Percentiles rank a stretch among this genome's conserved stretches.
phyloP scores from a whole-genome alignment of 2,888 invertebrate genomes.

The Limenitis camilla region DNA sequence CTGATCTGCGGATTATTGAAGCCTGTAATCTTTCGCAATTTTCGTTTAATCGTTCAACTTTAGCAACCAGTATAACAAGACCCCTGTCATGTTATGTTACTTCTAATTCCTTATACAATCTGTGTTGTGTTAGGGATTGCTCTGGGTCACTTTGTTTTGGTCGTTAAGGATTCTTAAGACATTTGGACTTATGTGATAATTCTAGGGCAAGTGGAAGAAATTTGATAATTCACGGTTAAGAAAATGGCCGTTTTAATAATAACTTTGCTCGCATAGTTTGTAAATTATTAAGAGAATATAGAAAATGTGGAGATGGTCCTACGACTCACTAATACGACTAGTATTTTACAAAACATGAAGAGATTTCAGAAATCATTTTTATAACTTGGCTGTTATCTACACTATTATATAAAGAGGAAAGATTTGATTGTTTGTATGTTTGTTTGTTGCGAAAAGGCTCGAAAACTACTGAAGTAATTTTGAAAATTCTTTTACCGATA shows the following conservation, averaged over 20 bases:
- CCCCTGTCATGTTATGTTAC: slow-evolving; percentile 31
- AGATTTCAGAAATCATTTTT: too few species aligned
- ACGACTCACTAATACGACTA: too few species aligned
- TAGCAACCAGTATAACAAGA: slow-evolving; percentile 40
- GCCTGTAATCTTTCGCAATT: slow-evolving; percentile 69
- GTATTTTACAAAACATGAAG: too few species aligned
- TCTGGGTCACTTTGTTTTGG: slow-evolving; percentile 35
- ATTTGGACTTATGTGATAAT: slow-evolving; percentile 73
- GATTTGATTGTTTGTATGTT: too few species aligned
- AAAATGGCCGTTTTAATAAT: slow-evolving; percentile 71
- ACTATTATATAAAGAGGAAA: too few species aligned
- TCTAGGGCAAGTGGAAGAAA: slow-evolving; percentile 66
- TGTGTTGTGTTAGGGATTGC: slow-evolving; percentile 13
- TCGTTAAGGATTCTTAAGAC: slow-evolving; percentile 54
- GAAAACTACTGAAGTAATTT: too few species aligned
- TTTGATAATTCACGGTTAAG: slow-evolving; percentile 73
- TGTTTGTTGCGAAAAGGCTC: too few species aligned
- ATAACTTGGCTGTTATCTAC: too few species aligned
- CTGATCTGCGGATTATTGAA: slow-evolving; percentile 54
- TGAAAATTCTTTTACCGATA: too few species aligned
- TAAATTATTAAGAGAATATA: slow-evolving; percentile 46
- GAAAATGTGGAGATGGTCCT: too few species aligned
- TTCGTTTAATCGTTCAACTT: slow-evolving; percentile 63
- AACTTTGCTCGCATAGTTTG: slow-evolving; percentile 61
- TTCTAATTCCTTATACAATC: slow-evolving; percentile 10